phyloP scores from a whole-genome alignment of 2,888 invertebrate genomes.

The Melipona beecheii region DNA sequence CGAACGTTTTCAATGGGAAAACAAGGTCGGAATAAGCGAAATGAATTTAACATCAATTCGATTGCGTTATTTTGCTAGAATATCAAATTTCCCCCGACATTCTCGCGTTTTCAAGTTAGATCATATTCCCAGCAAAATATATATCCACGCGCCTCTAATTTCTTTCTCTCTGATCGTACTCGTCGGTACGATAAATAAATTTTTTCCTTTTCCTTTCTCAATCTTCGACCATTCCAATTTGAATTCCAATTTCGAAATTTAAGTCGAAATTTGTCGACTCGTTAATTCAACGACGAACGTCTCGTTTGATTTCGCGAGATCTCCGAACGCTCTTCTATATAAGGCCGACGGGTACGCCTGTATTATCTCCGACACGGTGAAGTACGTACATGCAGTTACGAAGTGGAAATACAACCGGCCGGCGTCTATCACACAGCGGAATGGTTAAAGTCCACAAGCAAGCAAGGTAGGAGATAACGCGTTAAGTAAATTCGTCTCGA shows the following conservation, averaged over 20 bases:
- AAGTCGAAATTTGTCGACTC: too few species aligned
- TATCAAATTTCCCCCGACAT: constrained; percentile 20
- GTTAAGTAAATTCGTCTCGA: constrained; percentile 56
- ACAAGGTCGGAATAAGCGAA: constrained; percentile 28
- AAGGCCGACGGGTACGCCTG: not conserved
- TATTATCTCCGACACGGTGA: not conserved
- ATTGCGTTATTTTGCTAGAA: constrained; percentile 47
- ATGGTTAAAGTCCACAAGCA: constrained; percentile 44
- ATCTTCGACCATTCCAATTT: too few species aligned
- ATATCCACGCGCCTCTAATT: not conserved
- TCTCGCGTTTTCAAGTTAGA: not conserved
- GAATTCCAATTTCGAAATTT: too few species aligned
- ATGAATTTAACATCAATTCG: constrained; percentile 59
- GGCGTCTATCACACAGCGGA: constrained; percentile 21
- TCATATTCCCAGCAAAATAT: not conserved
- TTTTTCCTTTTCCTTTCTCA: too few species aligned
- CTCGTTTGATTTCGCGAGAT: too few species aligned
- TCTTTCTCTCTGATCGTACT: too few species aligned
- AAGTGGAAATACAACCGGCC: constrained; percentile 15
- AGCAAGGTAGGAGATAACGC: constrained; percentile 59
- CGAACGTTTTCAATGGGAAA: constrained; percentile 57
- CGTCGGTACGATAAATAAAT: not conserved
- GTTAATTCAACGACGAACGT: too few species aligned
- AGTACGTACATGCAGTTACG: not conserved
- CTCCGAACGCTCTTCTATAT: not conserved